Evolutionary conservation across 2,113 vertebrate genomes (phyloP).

Genomic region (Siniperca knerii): DNA sequence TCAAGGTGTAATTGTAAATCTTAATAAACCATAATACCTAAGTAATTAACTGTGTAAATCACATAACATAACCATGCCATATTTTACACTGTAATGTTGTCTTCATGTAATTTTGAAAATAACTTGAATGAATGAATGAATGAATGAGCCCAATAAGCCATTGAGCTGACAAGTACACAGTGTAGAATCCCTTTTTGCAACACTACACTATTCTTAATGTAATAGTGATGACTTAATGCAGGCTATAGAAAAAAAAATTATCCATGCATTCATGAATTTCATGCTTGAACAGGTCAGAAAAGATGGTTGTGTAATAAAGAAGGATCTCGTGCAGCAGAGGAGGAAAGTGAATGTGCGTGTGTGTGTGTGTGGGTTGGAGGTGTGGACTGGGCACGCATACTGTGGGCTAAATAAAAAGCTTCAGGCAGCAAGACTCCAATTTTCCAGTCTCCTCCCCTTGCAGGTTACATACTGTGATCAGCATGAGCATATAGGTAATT

Average conservation of each 20-base stretch:
- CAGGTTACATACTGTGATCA: conserved; percentile 53
- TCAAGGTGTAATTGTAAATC: not conserved
- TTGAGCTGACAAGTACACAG: conserved; percentile 33
- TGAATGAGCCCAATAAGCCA: conserved; percentile 32
- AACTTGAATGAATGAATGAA: conserved; percentile 26
- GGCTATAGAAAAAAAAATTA: conserved; percentile 43
- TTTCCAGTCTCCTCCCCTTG: conserved; percentile 35
- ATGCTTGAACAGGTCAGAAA: conserved; percentile 58
- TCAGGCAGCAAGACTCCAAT: conserved; percentile 38
- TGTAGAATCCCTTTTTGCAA: conserved; percentile 15
- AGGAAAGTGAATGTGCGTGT: not conserved
- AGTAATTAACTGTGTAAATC: not conserved
- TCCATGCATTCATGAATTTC: conserved; percentile 40
- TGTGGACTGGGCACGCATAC: not conserved
- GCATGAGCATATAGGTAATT: conserved; percentile 50
- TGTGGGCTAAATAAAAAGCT: conserved; percentile 47
- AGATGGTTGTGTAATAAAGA: conserved; percentile 54
- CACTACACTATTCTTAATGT: conserved; percentile 26
- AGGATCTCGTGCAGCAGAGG: conserved; percentile 9
- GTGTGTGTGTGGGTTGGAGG: not conserved
- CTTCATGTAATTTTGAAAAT: conserved; percentile 21
- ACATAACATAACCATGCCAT: not conserved
- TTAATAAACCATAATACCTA: not conserved
- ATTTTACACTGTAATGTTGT: conserved; percentile 6
- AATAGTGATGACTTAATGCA: conserved; percentile 31